Conservation (phyloP, 2,888 invertebrate species). For the Orchestes rusci region DNA sequence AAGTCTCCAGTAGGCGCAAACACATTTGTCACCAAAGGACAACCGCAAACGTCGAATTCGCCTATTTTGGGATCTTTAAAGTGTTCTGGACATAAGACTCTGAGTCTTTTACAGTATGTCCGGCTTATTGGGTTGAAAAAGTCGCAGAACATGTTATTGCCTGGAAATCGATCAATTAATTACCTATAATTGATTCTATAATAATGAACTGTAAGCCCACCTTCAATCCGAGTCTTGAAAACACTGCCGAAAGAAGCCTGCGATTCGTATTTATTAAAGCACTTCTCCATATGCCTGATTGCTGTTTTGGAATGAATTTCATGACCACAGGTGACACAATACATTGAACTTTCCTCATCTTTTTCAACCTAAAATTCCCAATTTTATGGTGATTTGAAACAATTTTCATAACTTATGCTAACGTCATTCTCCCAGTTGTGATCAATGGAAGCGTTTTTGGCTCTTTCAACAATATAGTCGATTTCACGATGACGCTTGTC, state of each 20-base stretch:
- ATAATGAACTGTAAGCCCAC: too few species aligned
- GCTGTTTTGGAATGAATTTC: constrained; percentile 89
- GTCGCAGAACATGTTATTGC: constrained; percentile 96
- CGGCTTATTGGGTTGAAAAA: constrained; percentile 81
- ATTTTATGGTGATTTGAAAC: too few species aligned
- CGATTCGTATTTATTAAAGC: constrained; percentile 95
- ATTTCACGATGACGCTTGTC: constrained; percentile 71
- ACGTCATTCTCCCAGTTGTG: constrained; percentile 55
- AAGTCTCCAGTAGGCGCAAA: constrained; percentile 81
- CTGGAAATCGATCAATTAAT: too few species aligned
- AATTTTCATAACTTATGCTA: too few species aligned
- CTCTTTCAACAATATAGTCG: constrained; percentile 73
- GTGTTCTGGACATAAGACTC: constrained; percentile 96
- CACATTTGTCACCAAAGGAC: constrained; percentile 77
- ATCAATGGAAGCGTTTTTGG: constrained; percentile 64
- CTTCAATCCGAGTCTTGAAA: constrained; percentile 90
- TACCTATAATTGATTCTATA: constrained; percentile 1
- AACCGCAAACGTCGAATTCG: constrained; percentile 87
- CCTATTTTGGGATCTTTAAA: constrained; percentile 88
- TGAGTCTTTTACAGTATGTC: constrained; percentile 91
- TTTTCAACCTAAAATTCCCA: constrained; percentile 40
- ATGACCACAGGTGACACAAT: constrained; percentile 95
- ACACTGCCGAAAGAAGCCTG: constrained; percentile 95
- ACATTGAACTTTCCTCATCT: constrained; percentile 73
- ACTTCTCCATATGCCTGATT: constrained; percentile 95